A percentile compares a stretch with the other conserved stretches of the same genome.
Evolutionary conservation across 1,140 invertebrate species (phyloP).

Genomic region (Nylanderia fulva): DNA sequence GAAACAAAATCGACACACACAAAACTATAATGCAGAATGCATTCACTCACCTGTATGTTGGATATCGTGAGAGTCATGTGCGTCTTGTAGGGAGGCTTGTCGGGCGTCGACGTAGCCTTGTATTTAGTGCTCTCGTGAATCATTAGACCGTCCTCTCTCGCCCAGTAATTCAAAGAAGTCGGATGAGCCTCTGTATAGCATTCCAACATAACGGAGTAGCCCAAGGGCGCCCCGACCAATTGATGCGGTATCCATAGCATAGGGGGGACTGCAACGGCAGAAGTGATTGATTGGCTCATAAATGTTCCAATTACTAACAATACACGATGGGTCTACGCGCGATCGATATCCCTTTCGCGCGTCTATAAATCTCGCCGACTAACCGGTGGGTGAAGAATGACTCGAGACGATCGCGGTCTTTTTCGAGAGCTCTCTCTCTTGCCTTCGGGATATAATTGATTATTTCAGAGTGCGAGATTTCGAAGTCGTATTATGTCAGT

Average conservation of each 20-base stretch:
- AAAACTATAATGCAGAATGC: neutral
- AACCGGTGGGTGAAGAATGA: neutral
- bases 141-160: constrained; percentile 94
- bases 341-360: constrained; percentile 75
- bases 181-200: constrained; percentile 96
- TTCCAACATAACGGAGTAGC: constrained; percentile 93
- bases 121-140: constrained; percentile 95
- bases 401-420: constrained; percentile 21
- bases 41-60: constrained; percentile 88
- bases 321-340: constrained; percentile 72
- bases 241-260: constrained; percentile 97
- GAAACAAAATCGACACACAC: no score
- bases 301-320: constrained; percentile 82
- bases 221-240: constrained; percentile 93
- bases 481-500: neutral
- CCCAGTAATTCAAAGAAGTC: constrained; percentile 97
- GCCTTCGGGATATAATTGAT: neutral
- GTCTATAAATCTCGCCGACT: constrained; percentile 78
- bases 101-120: constrained; percentile 85
- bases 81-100: constrained; percentile 91
- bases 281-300: constrained; percentile 83
- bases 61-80: constrained; percentile 93
- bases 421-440: neutral
- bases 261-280: constrained; percentile 92
- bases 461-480: neutral